These are phyloP conservation scores for Sinocyclocheilus anophthalmus DNA, from an alignment of 2,113 vertebrate genomes.

Conservation along the genomic window DNA sequence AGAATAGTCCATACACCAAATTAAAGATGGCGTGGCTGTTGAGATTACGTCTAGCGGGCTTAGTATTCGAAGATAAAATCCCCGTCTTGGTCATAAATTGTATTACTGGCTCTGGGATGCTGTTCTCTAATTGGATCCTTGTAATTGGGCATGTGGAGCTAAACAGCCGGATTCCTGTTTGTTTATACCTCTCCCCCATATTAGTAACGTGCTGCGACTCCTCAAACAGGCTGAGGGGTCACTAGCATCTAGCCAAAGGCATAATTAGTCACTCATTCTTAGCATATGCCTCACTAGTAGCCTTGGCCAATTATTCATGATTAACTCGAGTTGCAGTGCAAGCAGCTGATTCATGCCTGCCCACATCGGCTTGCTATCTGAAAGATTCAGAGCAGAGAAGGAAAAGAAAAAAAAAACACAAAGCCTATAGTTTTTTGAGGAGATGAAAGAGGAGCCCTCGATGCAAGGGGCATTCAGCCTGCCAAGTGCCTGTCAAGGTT, in stretches of 20 bases:
- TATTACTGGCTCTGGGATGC: slow-evolving; percentile 58
- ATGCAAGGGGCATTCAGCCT: slow-evolving; percentile 45
- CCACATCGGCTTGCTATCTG: slow-evolving; percentile 4
- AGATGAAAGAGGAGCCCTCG: slow-evolving; percentile 46
- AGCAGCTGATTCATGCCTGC: slow-evolving; percentile 41
- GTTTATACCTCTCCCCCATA: slow-evolving; percentile 60
- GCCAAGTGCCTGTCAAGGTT: slow-evolving; percentile 55
- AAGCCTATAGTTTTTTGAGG: slow-evolving; percentile 32
- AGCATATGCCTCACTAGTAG: slow-evolving; percentile 54
- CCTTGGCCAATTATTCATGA: slow-evolving; percentile 54
- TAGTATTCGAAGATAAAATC: slow-evolving; percentile 47
- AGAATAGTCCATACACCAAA: slow-evolving; percentile 32
- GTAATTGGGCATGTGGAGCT: slow-evolving; percentile 59
- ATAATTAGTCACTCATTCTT: slow-evolving; percentile 61
- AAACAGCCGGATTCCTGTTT: slow-evolving; percentile 65
- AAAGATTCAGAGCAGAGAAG: slow-evolving; percentile 23
- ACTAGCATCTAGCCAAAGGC: slow-evolving; percentile 40
- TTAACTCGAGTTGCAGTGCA: slow-evolving; percentile 47
- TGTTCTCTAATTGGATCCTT: slow-evolving; percentile 63
- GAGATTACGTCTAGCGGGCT: slow-evolving; percentile 35
- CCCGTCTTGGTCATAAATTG: slow-evolving; percentile 50
- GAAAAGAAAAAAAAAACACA: slow-evolving; percentile 13
- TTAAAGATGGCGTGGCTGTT: slow-evolving; percentile 41
- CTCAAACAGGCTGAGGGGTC: slow-evolving; percentile 55
- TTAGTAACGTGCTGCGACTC: slow-evolving; percentile 62